These are phyloP conservation scores for Eilema griseolum DNA, from an alignment of 2,888 invertebrate genomes.

Conservation along the genomic window DNA sequence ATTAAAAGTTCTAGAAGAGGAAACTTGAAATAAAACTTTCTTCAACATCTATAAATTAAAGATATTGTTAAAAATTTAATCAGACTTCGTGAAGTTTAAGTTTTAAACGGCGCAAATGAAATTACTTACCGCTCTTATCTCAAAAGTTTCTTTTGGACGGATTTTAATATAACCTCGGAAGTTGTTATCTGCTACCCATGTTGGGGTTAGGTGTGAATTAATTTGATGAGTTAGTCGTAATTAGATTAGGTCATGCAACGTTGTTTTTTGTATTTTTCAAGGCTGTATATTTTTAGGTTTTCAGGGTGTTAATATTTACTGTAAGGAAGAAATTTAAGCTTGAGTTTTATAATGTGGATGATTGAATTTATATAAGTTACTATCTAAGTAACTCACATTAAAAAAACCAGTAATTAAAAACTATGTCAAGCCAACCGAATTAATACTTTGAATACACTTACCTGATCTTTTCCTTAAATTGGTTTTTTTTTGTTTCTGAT, in stretches of 20 bases:
- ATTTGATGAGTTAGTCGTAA: conserved; percentile 51
- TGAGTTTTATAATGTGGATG: too few species aligned
- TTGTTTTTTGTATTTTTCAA: conserved; percentile 18
- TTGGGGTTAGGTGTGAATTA: conserved; percentile 70
- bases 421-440: too few species aligned
- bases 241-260: conserved; percentile 26
- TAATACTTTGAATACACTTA: too few species aligned
- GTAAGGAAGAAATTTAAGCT: too few species aligned
- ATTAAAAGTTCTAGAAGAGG: neutral
- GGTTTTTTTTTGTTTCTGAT: too few species aligned
- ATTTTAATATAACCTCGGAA: conserved; percentile 76
- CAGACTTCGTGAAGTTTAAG: conserved; percentile 64
- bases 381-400: too few species aligned
- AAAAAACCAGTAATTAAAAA: too few species aligned
- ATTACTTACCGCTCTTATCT: conserved; percentile 74
- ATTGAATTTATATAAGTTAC: too few species aligned
- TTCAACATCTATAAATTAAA: conserved; percentile 64
- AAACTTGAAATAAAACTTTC: conserved; percentile 45
- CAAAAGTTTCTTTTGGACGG: conserved; percentile 68
- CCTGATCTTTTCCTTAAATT: too few species aligned
- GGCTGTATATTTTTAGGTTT: neutral
- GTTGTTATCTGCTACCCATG: conserved; percentile 66
- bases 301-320: neutral
- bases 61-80: conserved; percentile 75
- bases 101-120: conserved; percentile 77